Evolutionary conservation across 2,888 invertebrate genomes (phyloP).

Genomic region (Laothoe populi): DNA sequence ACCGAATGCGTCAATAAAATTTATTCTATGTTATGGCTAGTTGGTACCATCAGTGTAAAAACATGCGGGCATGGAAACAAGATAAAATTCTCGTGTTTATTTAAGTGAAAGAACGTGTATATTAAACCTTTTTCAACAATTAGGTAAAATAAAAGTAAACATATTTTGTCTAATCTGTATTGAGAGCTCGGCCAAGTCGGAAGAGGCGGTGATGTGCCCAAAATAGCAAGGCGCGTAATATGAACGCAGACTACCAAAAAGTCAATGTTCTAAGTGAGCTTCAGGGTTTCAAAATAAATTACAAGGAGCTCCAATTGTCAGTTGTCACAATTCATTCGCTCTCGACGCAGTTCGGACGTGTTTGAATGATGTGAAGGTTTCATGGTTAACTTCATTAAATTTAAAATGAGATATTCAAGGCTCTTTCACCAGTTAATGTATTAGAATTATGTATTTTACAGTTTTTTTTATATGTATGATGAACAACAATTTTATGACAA

Average conservation of each 20-base stretch:
- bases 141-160: not conserved
- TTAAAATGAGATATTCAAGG: not conserved
- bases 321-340: conserved; percentile 8
- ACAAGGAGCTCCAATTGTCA: conserved; percentile 11
- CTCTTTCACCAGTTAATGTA: not conserved
- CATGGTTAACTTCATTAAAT: not conserved
- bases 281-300: conserved; percentile 35
- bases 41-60: conserved; percentile 46
- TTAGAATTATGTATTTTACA: too few species aligned
- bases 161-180: conserved; percentile 41
- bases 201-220: conserved; percentile 53
- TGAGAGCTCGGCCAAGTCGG: conserved; percentile 44
- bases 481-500: too few species aligned
- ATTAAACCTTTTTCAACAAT: conserved; percentile 33
- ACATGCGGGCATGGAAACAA: conserved; percentile 53
- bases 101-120: conserved; percentile 31
- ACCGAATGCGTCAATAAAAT: conserved; percentile 60
- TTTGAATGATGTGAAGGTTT: not conserved
- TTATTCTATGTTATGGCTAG: conserved; percentile 47
- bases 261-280: conserved; percentile 36
- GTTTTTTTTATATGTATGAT: too few species aligned
- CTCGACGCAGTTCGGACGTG: not conserved
- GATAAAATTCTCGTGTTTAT: conserved; percentile 36
- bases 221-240: conserved; percentile 39
- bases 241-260: conserved; percentile 42